phyloP scores from a whole-genome alignment of 2,797 vertebrate genomes.

The Acridotheres tristis region DNA sequence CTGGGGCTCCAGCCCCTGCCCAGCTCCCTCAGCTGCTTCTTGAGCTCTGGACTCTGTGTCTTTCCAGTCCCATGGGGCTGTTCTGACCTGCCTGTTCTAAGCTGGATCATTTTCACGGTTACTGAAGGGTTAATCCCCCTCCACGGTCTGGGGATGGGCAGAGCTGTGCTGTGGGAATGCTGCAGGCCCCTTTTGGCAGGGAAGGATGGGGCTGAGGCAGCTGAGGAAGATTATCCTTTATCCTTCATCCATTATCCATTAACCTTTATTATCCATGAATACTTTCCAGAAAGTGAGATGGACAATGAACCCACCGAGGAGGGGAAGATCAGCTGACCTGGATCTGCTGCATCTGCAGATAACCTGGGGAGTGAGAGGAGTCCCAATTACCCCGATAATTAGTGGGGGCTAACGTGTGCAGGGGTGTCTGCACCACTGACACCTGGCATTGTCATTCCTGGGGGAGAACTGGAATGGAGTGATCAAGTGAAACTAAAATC shows the following conservation, averaged over 20 bases:
- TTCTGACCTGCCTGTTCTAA: neutral
- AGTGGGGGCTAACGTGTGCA: neutral
- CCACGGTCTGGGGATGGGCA: too few species aligned
- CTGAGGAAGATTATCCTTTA: neutral
- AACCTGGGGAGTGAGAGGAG: neutral
- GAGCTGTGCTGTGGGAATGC: neutral
- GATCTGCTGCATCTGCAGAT: neutral
- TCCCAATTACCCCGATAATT: neutral
- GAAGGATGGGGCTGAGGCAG: neutral
- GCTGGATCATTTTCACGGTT: neutral
- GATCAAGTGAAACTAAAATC: accelerated
- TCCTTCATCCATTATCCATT: neutral
- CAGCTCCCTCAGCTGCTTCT: neutral
- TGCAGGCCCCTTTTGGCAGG: neutral
- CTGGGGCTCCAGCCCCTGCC: neutral
- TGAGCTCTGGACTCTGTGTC: neutral
- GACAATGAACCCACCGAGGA: neutral
- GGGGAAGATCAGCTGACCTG: neutral
- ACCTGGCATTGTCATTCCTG: neutral
- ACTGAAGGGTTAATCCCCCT: neutral
- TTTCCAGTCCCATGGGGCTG: accelerated
- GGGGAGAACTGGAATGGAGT: accelerated
- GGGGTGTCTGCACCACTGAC: neutral
- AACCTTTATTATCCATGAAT: neutral
- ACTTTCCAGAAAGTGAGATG: neutral